Base-by-base conservation (phyloP, 2,888 invertebrate species). In the Noctua fimbriata region DNA sequence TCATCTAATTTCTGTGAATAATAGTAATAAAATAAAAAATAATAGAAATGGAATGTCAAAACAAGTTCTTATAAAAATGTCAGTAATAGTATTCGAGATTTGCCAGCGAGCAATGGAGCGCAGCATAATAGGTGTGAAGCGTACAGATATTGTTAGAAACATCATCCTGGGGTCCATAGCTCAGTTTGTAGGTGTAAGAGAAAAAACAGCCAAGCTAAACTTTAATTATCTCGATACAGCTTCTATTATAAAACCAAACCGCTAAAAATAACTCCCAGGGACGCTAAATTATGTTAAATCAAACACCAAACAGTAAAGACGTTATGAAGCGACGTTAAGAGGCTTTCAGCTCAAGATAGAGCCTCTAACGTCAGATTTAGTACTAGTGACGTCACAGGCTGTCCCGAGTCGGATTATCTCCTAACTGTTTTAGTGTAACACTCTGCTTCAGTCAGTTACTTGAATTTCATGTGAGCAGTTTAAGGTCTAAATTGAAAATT, bases 311-410 rank as follows among this genome's bases (percentile, higher is more conserved):
- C 73, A 73, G 73, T 73, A 47, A 73, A 73, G 70, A 73, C 55
- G 52, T 75, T 83, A 83, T 72, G 58, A 72, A 9, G 79, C 49
- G 66, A 67, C 73, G 47, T 73, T 82, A 76, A 85, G 85, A 78
- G 76, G 78, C 67, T 85, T 77, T 67, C 32, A 74, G 67, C 85
- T 73, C 47, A 76, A 73, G 66, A 75, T 82, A 76, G 76, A 79
- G 55, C 74, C 60, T 71, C 79, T 73, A 49, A 78, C 79, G 86
- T 85, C 86, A 83, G 86, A 79, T 83, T 83, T 85, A 66, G 77
- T 78, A 55, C 47, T 28, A 70, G 71, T 67, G 82, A 79, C 77
- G 79, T 82, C 79, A 85, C 69, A 52, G 55, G 16, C 3, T 75
- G 77, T 76, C 73, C 63, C 44, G 28, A 72, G 70, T 76, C 83